Evolutionary conservation across 1,140 invertebrate genomes (phyloP).

Genomic region (Doryteuthis pealeii): DNA sequence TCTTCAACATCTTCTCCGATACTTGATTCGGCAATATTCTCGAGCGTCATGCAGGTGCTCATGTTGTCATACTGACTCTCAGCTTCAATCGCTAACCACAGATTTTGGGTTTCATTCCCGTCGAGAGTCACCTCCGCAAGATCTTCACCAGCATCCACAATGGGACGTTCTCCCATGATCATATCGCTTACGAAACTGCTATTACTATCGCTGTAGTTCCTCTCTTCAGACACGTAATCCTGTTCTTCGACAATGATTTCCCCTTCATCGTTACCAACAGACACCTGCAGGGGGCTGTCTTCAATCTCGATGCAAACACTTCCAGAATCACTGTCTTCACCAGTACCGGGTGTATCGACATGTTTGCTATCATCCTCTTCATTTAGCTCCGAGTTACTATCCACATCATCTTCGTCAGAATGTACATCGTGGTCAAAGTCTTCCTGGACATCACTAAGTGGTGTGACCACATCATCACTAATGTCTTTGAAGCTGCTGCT

Average conservation of each 20-base stretch:
- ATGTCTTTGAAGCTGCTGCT: conserved; percentile 4
- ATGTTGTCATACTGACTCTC: background rate
- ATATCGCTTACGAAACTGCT: background rate
- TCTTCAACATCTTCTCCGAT: conserved; percentile 7
- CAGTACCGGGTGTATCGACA: background rate
- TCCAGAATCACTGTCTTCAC: background rate
- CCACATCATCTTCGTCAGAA: background rate
- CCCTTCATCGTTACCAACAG: background rate
- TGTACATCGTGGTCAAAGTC: background rate
- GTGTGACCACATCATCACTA: conserved; percentile 1
- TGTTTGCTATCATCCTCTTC: background rate
- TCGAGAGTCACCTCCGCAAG: background rate
- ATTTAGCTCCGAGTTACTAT: background rate
- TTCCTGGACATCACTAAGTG: conserved; percentile 2
- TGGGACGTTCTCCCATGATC: conserved; percentile 1
- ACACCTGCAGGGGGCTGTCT: background rate
- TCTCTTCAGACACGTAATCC: background rate
- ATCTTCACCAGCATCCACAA: conserved; percentile 9
- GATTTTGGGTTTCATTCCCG: background rate
- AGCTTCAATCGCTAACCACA: background rate
- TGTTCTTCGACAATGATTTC: background rate
- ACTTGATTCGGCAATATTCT: background rate
- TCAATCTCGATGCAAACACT: background rate
- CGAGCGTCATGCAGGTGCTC: background rate
- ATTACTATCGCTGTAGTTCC: background rate